Evolutionary conservation across 2,888 invertebrate species (phyloP).

Genomic region (Netelia melanura): DNA sequence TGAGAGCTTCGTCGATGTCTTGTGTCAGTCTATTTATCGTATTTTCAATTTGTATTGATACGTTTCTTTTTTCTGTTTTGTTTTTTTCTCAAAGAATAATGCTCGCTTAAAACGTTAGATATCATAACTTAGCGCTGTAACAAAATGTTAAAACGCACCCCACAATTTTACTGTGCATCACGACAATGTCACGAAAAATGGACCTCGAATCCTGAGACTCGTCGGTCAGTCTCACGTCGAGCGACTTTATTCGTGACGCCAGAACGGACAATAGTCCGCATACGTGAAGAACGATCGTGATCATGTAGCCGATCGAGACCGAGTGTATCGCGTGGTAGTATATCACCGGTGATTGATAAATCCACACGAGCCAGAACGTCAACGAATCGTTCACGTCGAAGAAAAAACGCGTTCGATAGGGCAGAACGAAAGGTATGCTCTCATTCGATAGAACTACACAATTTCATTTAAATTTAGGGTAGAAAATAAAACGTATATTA

Average conservation of each 20-base stretch:
- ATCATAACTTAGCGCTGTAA: conserved; percentile 2
- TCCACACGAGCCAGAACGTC: conserved; percentile 56
- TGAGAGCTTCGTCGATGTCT: conserved; percentile 50
- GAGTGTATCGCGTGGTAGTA: conserved; percentile 46
- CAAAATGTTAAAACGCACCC: conserved; percentile 43
- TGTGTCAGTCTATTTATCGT: conserved; percentile 36
- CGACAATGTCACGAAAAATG: conserved; percentile 48
- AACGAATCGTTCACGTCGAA: conserved; percentile 47
- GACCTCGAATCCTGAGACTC: background rate
- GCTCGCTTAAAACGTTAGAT: background rate
- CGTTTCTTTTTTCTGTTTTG: background rate
- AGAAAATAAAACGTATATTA: background rate
- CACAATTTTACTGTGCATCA: conserved; percentile 36
- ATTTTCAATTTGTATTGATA: too few relatives aligned
- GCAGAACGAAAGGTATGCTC: conserved; percentile 43
- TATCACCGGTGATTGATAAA: conserved; percentile 55
- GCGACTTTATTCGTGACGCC: conserved; percentile 46
- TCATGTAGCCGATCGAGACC: conserved; percentile 47
- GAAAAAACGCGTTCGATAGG: conserved; percentile 61
- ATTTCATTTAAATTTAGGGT: background rate
- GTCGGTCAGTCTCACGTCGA: conserved; percentile 10
- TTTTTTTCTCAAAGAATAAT: background rate
- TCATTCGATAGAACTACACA: conserved; percentile 45
- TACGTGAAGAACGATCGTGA: conserved; percentile 57
- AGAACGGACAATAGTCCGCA: conserved; percentile 61